These are phyloP conservation scores for Metacarcinus magister DNA, from an alignment of 2,888 invertebrate species.

Conservation along the genomic window DNA sequence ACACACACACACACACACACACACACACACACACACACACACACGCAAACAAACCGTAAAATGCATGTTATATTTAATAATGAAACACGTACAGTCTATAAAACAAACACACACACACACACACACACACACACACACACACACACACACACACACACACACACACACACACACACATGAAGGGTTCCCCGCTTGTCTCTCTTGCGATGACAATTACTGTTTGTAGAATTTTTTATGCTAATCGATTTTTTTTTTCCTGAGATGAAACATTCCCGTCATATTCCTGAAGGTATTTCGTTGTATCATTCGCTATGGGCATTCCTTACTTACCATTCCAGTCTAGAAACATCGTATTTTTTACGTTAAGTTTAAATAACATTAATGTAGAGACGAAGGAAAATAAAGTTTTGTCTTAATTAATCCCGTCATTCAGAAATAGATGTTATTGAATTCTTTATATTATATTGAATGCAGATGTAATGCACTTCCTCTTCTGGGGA, in stretches of 20 bases:
- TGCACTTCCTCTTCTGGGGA: conserved; percentile 60
- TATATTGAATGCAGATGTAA: conserved; percentile 66
- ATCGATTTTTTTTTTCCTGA: background rate
- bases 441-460: conserved; percentile 74
- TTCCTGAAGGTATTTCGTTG: conserved; percentile 61
- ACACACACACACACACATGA: conserved; percentile 30
- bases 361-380: conserved; percentile 73
- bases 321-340: conserved; percentile 77
- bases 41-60: background rate
- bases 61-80: conserved; percentile 21
- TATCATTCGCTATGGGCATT: conserved; percentile 73
- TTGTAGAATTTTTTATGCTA: conserved; percentile 28
- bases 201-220: conserved; percentile 53
- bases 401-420: conserved; percentile 38
- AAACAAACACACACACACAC: conserved; percentile 36
- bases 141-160: conserved; percentile 47
- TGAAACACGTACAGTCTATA: background rate
- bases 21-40: conserved; percentile 49
- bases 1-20: conserved; percentile 49
- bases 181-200: conserved; percentile 17
- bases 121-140: conserved; percentile 54
- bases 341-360: conserved; percentile 62
- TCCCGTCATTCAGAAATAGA: conserved; percentile 68
- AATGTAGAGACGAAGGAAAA: conserved; percentile 61
- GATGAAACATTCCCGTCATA: conserved; percentile 63